Conservation (phyloP, 1,140 invertebrate species). For the Uloborus diversus region DNA sequence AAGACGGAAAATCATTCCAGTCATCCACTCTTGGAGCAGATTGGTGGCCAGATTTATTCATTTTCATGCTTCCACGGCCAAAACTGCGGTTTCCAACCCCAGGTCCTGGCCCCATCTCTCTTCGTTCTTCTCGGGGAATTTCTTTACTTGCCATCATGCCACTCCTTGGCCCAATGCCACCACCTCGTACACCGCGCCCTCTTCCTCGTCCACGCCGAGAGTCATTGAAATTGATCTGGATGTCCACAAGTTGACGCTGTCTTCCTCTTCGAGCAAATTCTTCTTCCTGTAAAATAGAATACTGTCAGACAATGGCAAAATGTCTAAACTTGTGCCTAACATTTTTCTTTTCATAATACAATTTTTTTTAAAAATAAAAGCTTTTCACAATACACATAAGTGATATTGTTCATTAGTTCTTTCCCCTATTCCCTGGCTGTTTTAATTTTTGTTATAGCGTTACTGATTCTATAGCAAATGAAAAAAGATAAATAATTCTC, state of each 20-base stretch:
- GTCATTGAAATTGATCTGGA: constrained; percentile 89
- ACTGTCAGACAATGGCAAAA: too few relatives aligned
- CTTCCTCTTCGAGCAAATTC: constrained; percentile 83
- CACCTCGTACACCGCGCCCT: constrained; percentile 58
- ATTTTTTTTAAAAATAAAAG: too few relatives aligned
- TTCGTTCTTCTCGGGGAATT: constrained; percentile 48
- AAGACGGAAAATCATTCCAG: constrained; percentile 92
- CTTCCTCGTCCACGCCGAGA: constrained; percentile 73
- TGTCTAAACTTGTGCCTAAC: too few relatives aligned
- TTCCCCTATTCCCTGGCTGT: too few relatives aligned
- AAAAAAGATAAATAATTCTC: too few relatives aligned
- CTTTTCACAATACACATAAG: too few relatives aligned
- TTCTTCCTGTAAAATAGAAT: constrained; percentile 61
- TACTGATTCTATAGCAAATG: too few relatives aligned
- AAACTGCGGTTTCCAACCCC: constrained; percentile 17
- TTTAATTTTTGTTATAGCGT: too few relatives aligned
- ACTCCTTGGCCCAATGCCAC: constrained; percentile 60
- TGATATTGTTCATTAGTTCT: too few relatives aligned
- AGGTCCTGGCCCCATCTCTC: constrained; percentile 34
- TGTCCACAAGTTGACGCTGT: constrained; percentile 85
- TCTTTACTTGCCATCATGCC: constrained; percentile 59
- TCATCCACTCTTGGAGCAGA: constrained; percentile 93
- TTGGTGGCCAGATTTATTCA: constrained; percentile 64
- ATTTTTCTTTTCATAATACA: too few relatives aligned
- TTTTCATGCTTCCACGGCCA: constrained; percentile 57